Conservation (phyloP, 2,113 vertebrate species). For the Pampusana beccarii region DNA sequence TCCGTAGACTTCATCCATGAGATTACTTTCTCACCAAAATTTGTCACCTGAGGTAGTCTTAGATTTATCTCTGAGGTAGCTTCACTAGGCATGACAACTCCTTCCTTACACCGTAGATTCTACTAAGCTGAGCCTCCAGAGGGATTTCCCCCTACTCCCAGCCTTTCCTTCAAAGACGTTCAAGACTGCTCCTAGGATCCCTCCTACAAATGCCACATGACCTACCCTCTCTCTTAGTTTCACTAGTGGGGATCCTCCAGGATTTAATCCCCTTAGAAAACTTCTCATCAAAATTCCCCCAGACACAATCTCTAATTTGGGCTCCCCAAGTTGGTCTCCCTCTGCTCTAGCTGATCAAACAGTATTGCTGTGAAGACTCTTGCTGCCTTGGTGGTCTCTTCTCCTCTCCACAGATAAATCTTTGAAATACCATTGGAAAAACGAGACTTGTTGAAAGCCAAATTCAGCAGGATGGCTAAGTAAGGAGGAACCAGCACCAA, state of each 20-base stretch:
- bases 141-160: not conserved
- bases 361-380: not conserved
- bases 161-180: not conserved
- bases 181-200: not conserved
- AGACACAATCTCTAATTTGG: not conserved
- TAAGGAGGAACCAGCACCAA: not conserved
- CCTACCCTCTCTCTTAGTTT: fast-evolving
- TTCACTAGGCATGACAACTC: not conserved
- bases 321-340: not conserved
- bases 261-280: not conserved
- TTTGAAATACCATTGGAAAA: not conserved
- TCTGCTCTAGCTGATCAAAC: not conserved
- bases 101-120: not conserved
- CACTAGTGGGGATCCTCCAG: not conserved
- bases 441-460: not conserved
- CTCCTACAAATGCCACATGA: not conserved
- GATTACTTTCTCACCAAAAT: not conserved
- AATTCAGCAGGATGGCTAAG: not conserved
- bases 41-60: not conserved
- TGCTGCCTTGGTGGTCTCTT: not conserved
- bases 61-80: not conserved
- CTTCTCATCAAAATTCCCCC: not conserved
- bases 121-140: not conserved
- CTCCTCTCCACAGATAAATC: not conserved
- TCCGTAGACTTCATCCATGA: not conserved